These are phyloP conservation scores for Macropis europaea DNA, from an alignment of 2,888 invertebrate species.

Conservation along the genomic window DNA sequence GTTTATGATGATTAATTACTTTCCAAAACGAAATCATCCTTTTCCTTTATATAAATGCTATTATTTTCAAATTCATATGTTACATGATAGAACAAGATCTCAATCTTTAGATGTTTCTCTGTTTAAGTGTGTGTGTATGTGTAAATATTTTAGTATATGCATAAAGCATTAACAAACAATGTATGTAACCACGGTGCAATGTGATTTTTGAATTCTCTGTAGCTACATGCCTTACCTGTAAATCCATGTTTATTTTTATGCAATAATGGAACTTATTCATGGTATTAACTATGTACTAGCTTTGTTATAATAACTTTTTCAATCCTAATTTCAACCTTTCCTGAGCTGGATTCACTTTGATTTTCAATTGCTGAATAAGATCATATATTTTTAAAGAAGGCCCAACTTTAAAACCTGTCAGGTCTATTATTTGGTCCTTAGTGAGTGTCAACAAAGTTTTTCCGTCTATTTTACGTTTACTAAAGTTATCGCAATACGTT, in stretches of 20 bases:
- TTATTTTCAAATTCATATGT: constrained; percentile 3
- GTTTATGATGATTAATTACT: neutral
- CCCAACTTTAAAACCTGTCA: constrained; percentile 96
- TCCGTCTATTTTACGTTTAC: constrained; percentile 88
- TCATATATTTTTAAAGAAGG: constrained; percentile 96
- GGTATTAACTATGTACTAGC: constrained; percentile 63
- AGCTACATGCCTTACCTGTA: constrained; percentile 70
- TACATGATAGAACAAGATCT: constrained; percentile 10
- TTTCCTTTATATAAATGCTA: constrained; percentile 21
- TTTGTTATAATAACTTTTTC: constrained; percentile 84
- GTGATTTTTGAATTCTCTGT: constrained; percentile 58
- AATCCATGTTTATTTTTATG: constrained; percentile 72
- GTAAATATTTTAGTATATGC: constrained; percentile 25
- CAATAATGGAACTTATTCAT: constrained; percentile 63
- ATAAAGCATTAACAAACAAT: constrained; percentile 53
- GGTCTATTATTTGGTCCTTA: constrained; percentile 94
- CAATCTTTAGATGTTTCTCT: neutral
- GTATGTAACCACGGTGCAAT: constrained; percentile 43
- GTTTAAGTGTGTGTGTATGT: neutral
- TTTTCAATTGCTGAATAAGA: constrained; percentile 94
- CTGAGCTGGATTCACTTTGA: constrained; percentile 89
- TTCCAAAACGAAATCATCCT: constrained; percentile 40
- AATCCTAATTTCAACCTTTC: constrained; percentile 85
- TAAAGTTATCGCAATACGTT: constrained; percentile 83
- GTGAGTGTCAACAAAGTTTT: constrained; percentile 89